Evolutionary conservation across 2,113 vertebrate species (phyloP).

Genomic region (Chaetodon auriga): DNA sequence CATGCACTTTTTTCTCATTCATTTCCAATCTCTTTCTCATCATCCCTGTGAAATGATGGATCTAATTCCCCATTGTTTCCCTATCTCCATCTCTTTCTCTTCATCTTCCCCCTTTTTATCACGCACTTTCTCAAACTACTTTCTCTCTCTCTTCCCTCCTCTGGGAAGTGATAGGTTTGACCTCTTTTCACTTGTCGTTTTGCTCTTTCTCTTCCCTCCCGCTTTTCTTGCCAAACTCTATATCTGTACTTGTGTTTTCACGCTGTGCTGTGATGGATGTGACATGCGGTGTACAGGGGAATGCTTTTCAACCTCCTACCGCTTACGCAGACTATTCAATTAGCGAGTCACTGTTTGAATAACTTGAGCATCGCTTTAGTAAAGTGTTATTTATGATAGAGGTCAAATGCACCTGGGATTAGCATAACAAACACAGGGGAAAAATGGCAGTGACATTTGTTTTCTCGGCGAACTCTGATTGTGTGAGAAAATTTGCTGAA

Average conservation of each 20-base stretch:
- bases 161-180: slow-evolving; percentile 23
- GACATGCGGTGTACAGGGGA: slow-evolving; percentile 26
- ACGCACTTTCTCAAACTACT: background rate
- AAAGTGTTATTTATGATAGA: slow-evolving; percentile 69
- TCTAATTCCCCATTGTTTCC: background rate
- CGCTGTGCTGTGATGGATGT: slow-evolving; percentile 60
- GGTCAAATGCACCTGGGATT: slow-evolving; percentile 75
- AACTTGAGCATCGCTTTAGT: slow-evolving; percentile 51
- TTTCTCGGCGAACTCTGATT: slow-evolving; percentile 54
- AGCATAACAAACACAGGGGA: slow-evolving; percentile 46
- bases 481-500: slow-evolving; percentile 65
- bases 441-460: slow-evolving; percentile 48
- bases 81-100: background rate
- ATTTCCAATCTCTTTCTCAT: slow-evolving; percentile 24
- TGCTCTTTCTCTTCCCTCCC: background rate
- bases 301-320: slow-evolving; percentile 59
- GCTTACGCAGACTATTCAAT: slow-evolving; percentile 65
- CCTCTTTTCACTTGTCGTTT: slow-evolving; percentile 21
- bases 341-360: slow-evolving; percentile 63
- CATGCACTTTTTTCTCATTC: slow-evolving; percentile 6
- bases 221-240: background rate
- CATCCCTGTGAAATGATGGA: slow-evolving; percentile 7
- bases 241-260: slow-evolving; percentile 37
- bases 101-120: background rate
- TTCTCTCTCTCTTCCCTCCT: slow-evolving; percentile 1